Evolutionary conservation across 1,140 invertebrate species (phyloP), one percentile per base, ranked within the genome.

Genomic region (Lysiphlebus fabarum): DNA sequence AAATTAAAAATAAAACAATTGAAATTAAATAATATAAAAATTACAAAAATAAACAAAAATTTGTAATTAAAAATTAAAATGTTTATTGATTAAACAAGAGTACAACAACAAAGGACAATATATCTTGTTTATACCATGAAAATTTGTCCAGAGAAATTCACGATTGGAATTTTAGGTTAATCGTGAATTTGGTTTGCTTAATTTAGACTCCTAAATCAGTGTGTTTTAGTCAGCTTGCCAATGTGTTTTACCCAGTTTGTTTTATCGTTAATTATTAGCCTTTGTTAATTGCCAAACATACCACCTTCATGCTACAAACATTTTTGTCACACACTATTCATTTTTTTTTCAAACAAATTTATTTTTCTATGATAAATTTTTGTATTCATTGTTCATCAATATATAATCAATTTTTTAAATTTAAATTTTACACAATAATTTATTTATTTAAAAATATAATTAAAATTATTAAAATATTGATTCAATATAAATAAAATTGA

Each of bases 261-360:
- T 36, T 14, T 17, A 9, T 40, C 38, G 56, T 50, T 50, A 57
- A 57, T 57, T 57, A 57, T 50, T 50, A 50, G 26, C 37, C 37
- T 50, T 50, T 50, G 56, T 57, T 50, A 57, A 57, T 57, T 57
- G 47, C 56, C 47, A 57, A 50, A 50, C 45, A 57, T 42, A 38
- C 14, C 37, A 34, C 34, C 47, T 42, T 50, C 47, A 26, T 49
- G 47, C 34, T 48, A 14, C 36, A 11, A 12, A 10, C 40, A 41
- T 8, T 50, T 48, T 41, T 57, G 47, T 41, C 47, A 49, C 17
- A 26, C 26, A 26, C 17, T 33, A 49, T 49, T 26, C 47, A 10
- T 6, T 17, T 33, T 34, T 33, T 5, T 33, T 11, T n/a, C 10
- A n/a, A 10, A 12, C 44, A 45, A 26, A 33, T 49, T 49, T 49